Conservation (phyloP, 2,888 invertebrate genomes). For the Mantis religiosa region DNA sequence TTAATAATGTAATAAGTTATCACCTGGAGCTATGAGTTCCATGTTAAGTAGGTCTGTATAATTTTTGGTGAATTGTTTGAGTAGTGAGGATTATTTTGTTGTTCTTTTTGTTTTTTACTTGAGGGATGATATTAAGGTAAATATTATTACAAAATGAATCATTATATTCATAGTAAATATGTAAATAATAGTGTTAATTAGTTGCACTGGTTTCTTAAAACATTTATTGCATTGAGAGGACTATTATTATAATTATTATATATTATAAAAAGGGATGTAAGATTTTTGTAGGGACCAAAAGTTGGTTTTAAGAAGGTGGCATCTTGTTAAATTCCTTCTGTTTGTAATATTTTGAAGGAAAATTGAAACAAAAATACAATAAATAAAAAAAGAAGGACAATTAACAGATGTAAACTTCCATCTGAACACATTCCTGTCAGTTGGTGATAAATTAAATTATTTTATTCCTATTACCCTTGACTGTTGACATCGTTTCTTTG, state of each 20-base stretch:
- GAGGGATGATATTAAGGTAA: not conserved
- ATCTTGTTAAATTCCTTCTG: constrained; percentile 18
- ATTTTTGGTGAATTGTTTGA: not conserved
- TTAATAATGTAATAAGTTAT: not conserved
- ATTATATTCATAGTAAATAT: constrained; percentile 15
- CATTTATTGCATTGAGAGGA: constrained; percentile 13
- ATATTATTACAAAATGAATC: not conserved
- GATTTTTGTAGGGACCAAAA: constrained; percentile 23
- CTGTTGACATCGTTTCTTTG: constrained; percentile 2
- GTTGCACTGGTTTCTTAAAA: constrained; percentile 19
- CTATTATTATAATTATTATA: constrained; percentile 7
- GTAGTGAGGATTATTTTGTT: not conserved
- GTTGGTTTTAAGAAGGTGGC: constrained; percentile 5
- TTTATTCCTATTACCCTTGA: constrained; percentile 8
- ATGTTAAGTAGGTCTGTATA: not conserved
- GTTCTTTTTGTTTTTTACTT: not conserved
- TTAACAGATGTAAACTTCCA: not conserved
- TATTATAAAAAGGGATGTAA: constrained; percentile 11
- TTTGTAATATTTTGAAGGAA: constrained; percentile 12
- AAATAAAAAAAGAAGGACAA: not conserved
- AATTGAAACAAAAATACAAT: not conserved
- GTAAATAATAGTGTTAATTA: constrained; percentile 13
- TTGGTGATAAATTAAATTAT: constrained; percentile 4
- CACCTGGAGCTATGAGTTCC: not conserved
- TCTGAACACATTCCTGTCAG: constrained; percentile 8